A percentile compares a stretch with the other conserved stretches of the same genome.
Conservation (phyloP, 2,797 vertebrate genomes). For the Presbytis comata region DNA sequence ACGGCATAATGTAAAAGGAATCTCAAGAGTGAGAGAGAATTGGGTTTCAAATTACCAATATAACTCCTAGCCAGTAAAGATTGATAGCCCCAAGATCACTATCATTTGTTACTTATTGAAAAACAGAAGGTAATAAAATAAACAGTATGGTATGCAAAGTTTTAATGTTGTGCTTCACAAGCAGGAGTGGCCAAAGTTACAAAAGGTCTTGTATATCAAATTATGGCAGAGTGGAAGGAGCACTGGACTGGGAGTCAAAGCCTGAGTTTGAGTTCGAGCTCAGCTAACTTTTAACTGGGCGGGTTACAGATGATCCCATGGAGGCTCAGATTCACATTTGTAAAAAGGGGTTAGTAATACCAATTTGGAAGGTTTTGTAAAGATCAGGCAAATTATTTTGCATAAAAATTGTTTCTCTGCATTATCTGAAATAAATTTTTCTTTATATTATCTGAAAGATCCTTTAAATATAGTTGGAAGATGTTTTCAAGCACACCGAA, state of each 20-base stretch:
- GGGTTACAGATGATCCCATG: background rate
- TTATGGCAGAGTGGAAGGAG: background rate
- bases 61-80: background rate
- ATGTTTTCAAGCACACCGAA: background rate
- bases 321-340: background rate
- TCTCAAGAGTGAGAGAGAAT: background rate
- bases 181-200: background rate
- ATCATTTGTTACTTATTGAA: background rate
- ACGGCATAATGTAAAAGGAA: background rate
- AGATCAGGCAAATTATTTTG: background rate
- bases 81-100: background rate
- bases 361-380: background rate
- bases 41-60: background rate
- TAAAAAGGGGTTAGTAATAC: background rate
- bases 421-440: background rate
- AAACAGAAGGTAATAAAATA: background rate
- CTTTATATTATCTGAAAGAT: background rate
- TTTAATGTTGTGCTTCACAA: background rate
- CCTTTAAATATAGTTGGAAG: conserved; percentile 10
- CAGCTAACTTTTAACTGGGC: background rate
- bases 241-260: background rate
- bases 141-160: background rate
- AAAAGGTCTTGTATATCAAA: background rate
- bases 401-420: background rate
- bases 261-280: background rate